Evolutionary conservation across 2,888 invertebrate genomes (phyloP), one percentile per base, ranked within the genome.

Genomic region (Nasonia oneida): DNA sequence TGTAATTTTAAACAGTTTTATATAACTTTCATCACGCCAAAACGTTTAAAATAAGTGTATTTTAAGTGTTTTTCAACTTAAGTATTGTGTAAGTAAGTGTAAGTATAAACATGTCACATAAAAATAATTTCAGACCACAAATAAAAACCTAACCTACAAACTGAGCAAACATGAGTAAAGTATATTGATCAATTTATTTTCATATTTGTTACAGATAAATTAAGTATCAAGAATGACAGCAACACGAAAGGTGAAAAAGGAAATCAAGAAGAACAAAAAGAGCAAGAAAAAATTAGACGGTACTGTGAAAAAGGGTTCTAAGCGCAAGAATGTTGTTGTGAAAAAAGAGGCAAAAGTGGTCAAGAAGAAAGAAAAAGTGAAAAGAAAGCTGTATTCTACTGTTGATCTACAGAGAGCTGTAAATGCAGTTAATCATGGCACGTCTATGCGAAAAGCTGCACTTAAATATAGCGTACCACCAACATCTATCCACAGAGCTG

Each of bases 371-470:
- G 5, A 37, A 50, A 76, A 76, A 76, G 50, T 57, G n/a, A 3
- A 76, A 33, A 42, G 67, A 47, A 64, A 74, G 47, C n/a, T 18
- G n/a, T 67, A 78, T 64, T 64, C 67, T 23, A 4, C 6, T 6
- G 50, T 37, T 33, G 33, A 37, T 33, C 12, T 71, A 50, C 12
- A 39, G 75, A 64, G 37, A 33, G 74, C 61, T 39, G 50, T 82
- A 10, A 33, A 61, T 12, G 81, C 82, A 64, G 75, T 82, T 18
- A 75, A 74, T 37, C 61, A 23, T 18, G 74, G 64, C 29, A 67
- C 39, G n/a, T 70, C 64, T 4, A 47, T 75, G 2, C 74, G 82
- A 75, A 50, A 61, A 82, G 82, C 75, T 64, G 82, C 74, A 23
- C 1, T 64, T 4, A 75, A n/a, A 18, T 71, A 53, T 50, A 47